Percentiles rank a stretch among this genome's conserved stretches.
Conservation (phyloP, 2,797 vertebrate genomes). For the Gobio occitaniae region DNA sequence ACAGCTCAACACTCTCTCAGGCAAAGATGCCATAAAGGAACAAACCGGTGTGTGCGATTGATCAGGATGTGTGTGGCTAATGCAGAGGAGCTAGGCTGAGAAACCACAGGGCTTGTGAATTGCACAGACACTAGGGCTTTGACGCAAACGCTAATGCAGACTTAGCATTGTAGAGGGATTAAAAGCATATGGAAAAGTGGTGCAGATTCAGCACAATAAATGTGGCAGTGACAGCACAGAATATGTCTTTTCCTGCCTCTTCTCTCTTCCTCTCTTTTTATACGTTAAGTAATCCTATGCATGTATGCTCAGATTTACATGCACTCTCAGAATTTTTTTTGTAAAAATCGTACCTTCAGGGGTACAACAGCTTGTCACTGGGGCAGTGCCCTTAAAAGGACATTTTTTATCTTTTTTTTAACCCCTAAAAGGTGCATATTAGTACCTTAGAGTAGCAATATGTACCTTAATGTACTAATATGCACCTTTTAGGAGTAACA, state of each 20-base stretch:
- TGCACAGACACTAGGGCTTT: conserved; percentile 25
- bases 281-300: conserved; percentile 50
- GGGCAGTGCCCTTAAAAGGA: too few relatives aligned
- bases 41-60: conserved; percentile 35
- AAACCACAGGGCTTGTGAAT: conserved; percentile 56
- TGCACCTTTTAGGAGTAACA: too few relatives aligned
- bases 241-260: neutral
- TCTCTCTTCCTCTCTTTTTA: conserved; percentile 29
- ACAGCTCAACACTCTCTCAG: conserved; percentile 34
- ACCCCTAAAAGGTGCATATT: too few relatives aligned
- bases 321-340: too few relatives aligned
- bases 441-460: too few relatives aligned
- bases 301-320: conserved; percentile 58
- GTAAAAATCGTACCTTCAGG: too few relatives aligned
- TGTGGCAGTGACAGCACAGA: conserved; percentile 32
- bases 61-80: conserved; percentile 61
- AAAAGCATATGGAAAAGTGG: conserved; percentile 67
- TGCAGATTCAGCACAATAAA: conserved; percentile 64
- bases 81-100: conserved; percentile 60
- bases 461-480: too few relatives aligned
- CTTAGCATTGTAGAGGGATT: conserved; percentile 72
- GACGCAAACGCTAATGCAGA: conserved; percentile 56
- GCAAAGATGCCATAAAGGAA: conserved; percentile 14
- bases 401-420: too few relatives aligned
- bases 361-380: too few relatives aligned